A percentile compares a stretch with the other conserved stretches of the same genome.
phyloP scores from a whole-genome alignment of 1,140 invertebrate genomes.

The Cecropterus lyciades region DNA sequence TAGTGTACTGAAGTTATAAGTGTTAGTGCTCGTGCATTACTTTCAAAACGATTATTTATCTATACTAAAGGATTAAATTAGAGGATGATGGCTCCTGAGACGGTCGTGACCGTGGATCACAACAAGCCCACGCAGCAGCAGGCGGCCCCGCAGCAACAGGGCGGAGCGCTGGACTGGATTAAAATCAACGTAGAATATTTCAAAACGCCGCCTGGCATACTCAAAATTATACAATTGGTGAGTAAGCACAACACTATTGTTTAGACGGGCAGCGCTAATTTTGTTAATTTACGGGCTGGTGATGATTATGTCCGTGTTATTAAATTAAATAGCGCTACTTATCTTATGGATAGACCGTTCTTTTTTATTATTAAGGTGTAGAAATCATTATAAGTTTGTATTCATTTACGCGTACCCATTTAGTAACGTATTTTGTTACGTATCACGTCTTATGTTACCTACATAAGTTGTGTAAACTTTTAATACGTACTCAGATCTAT shows the following conservation, averaged over 20 bases:
- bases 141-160: conserved; percentile 83
- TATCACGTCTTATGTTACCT: conserved; percentile 11
- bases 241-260: conserved; percentile 54
- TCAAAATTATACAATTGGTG: conserved; percentile 86
- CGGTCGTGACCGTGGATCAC: conserved; percentile 86
- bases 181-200: conserved; percentile 87
- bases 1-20: conserved; percentile 66
- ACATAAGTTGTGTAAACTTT: conserved; percentile 23
- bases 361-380: conserved; percentile 25
- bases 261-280: conserved; percentile 15
- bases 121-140: conserved; percentile 83
- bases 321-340: conserved; percentile 4
- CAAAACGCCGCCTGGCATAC: conserved; percentile 85
- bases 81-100: conserved; percentile 88
- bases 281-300: conserved; percentile 6
- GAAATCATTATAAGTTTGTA: not conserved
- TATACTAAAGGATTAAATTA: conserved; percentile 39
- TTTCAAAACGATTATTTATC: conserved; percentile 41
- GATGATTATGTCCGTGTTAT: not conserved
- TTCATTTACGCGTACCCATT: not conserved
- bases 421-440: conserved; percentile 21
- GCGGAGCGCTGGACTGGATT: conserved; percentile 83
- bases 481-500: not conserved
- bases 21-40: conserved; percentile 69
- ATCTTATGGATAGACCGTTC: conserved; percentile 1